Base-by-base conservation (phyloP, 2,113 vertebrate species). In the Malurus alboscapulatus region DNA sequence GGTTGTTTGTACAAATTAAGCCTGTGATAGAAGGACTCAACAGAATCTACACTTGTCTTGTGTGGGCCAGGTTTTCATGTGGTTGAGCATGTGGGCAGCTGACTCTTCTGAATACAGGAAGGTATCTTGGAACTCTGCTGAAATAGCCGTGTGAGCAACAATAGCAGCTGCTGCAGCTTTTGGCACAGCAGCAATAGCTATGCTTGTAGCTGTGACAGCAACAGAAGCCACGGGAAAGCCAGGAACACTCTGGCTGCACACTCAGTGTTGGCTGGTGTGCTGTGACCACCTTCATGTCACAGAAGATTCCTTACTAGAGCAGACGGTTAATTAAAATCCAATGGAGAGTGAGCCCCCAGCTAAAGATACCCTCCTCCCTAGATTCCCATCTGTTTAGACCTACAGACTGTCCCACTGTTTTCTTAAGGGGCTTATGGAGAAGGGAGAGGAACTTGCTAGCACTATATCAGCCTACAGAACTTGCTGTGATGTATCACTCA, bases 121-220 rank as follows among this genome's bases (percentile, higher is more conserved):
- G 48, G 20, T 54, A 45, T 87, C 90, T 87, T 79, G 58, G 85
- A 92, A 42, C 58, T 74, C 34, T 50, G 92, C 78, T 92, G 84
- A 71, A 96, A 91, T 81, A 75, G 80, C 80, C 73, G 38, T 32
- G 58, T 72, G 57, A 84, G 47, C 77, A 91, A 68, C 66, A 90
- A 12, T 20, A 75, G 73, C 84, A 95, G 93, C 78, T 91, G 81
- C 74, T 89, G 66, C 45, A 89, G 81, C 40, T 87, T 86, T 84
- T 94, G 84, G 65, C 81, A 38, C 15, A 61, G 66, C 34, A 36
- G 13, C 55, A 87, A 57, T 14, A 85, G 78, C 42, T 73, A 16
- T 2, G 6, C 24, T 73, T 91, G 90, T 75, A 94, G 87, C 87
- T 91, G 71, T 85, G 90, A 66, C 50, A 84, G 78, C 78, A 92